Percentiles rank a stretch among this genome's conserved stretches.
Conservation (phyloP, 2,888 invertebrate genomes). For the Beris morrisii region DNA sequence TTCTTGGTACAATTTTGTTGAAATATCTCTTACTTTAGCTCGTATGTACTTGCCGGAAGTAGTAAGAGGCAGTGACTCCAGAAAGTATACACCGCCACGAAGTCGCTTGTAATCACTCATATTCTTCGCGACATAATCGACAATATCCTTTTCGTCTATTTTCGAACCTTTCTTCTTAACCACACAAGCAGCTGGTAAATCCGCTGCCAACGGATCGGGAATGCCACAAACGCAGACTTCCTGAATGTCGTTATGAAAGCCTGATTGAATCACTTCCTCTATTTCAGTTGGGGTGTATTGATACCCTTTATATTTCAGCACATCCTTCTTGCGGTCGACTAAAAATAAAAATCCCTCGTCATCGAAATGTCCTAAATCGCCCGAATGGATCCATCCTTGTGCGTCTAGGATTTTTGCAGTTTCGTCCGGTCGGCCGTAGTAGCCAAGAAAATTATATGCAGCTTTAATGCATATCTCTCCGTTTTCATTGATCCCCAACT, state of each 20-base stretch:
- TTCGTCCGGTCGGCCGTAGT: constrained; percentile 49
- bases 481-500: constrained; percentile 46
- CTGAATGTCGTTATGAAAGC: constrained; percentile 46
- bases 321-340: constrained; percentile 43
- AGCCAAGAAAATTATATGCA: constrained; percentile 49
- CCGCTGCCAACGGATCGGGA: constrained; percentile 49
- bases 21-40: not conserved
- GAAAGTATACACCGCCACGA: constrained; percentile 51
- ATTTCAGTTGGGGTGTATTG: constrained; percentile 45
- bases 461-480: constrained; percentile 51
- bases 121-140: constrained; percentile 48
- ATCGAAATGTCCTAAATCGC: constrained; percentile 54
- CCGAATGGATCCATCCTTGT: constrained; percentile 53
- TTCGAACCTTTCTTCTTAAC: constrained; percentile 46
- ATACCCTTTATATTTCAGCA: constrained; percentile 43
- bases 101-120: constrained; percentile 48
- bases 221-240: constrained; percentile 51
- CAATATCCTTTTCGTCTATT: constrained; percentile 48
- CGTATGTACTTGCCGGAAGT: constrained; percentile 46
- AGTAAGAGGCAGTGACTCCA: constrained; percentile 48
- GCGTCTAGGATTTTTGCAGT: constrained; percentile 48
- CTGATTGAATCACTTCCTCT: constrained; percentile 46
- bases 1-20: not conserved
- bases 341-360: constrained; percentile 41
- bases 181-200: constrained; percentile 51